phyloP scores from a whole-genome alignment of 2,888 invertebrate genomes.

The Homarus gammarus region DNA sequence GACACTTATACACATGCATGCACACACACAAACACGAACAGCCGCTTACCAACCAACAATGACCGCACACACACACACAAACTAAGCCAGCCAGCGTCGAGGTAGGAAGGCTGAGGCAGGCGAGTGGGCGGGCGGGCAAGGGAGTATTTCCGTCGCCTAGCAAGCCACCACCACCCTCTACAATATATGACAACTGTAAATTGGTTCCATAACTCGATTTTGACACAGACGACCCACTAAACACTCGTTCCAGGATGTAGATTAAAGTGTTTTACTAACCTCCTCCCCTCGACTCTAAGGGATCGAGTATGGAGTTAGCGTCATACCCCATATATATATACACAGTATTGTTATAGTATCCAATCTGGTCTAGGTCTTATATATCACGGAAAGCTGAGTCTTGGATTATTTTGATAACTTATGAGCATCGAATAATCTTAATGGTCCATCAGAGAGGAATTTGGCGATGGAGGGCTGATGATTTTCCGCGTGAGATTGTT shows the following conservation, averaged over 20 bases:
- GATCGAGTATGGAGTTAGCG: not conserved
- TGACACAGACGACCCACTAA: not conserved
- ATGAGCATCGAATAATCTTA: not conserved
- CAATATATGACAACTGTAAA: not conserved
- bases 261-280: not conserved
- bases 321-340: not conserved
- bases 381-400: not conserved
- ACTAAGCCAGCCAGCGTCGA: not conserved
- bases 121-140: too few species aligned
- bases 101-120: too few species aligned
- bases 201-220: not conserved
- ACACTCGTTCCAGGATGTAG: not conserved
- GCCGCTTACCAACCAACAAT: not conserved
- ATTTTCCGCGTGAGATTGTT: too few species aligned
- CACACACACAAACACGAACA: not conserved
- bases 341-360: not conserved
- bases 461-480: too few species aligned
- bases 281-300: not conserved
- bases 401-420: not conserved
- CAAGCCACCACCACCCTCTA: not conserved
- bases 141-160: not conserved
- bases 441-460: too few species aligned
- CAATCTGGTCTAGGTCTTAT: not conserved
- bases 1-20: too few species aligned
- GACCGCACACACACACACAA: not conserved